Percentiles rank a stretch among this genome's conserved stretches.
These are phyloP conservation scores for Nyleta sp. DNA, from an alignment of 2,888 invertebrate species.

Conservation along the genomic window DNA sequence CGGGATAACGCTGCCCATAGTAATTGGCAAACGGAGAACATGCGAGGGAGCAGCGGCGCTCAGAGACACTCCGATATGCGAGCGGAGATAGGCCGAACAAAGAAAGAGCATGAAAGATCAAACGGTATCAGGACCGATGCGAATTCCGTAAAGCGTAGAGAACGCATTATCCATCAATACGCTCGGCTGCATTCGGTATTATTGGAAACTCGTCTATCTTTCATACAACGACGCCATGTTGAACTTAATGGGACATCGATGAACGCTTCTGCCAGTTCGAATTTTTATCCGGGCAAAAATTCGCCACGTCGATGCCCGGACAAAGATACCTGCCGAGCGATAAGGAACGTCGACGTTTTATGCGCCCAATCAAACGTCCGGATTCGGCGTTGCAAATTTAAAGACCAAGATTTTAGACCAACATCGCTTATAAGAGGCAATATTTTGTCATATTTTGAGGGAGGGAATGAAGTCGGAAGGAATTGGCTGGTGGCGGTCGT, in stretches of 20 bases:
- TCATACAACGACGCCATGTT: conserved; percentile 59
- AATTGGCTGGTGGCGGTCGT: no score
- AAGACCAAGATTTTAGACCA: conserved; percentile 2
- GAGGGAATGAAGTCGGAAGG: no score
- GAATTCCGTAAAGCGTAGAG: conserved; percentile 70
- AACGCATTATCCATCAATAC: conserved; percentile 77
- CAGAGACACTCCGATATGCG: conserved; percentile 46
- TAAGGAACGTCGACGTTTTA: conserved; percentile 28
- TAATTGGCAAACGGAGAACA: conserved; percentile 60
- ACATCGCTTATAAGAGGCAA: no score
- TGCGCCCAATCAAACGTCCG: not conserved
- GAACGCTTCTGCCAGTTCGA: conserved; percentile 52
- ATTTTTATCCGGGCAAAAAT: conserved; percentile 50
- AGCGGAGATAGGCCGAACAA: conserved; percentile 52
- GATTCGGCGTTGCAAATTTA: conserved; percentile 4
- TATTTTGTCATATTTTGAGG: no score
- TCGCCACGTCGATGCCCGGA: conserved; percentile 27
- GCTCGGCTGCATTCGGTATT: conserved; percentile 75
- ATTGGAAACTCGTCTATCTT: conserved; percentile 76
- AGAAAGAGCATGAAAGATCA: conserved; percentile 68
- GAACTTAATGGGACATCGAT: conserved; percentile 61
- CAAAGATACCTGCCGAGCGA: conserved; percentile 22
- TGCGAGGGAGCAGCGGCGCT: conserved; percentile 10
- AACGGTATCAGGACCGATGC: conserved; percentile 70
- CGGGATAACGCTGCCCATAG: conserved; percentile 58